Evolutionary conservation across 2,113 vertebrate species (phyloP).

Genomic region (Coryphaenoides rupestris): DNA sequence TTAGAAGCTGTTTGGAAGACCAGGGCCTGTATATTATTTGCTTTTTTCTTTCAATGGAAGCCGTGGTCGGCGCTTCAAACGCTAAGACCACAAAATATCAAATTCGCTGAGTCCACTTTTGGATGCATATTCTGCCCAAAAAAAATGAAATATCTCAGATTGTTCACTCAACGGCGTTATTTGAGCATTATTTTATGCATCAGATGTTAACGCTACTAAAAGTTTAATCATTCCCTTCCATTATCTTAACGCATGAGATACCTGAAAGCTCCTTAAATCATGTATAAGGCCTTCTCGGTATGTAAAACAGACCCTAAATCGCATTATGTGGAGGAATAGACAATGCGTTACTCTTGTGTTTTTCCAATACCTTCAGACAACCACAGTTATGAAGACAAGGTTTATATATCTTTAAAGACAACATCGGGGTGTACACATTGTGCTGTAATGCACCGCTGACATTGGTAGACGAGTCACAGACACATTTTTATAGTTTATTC

Average conservation of each 20-base stretch:
- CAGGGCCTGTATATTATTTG: no score
- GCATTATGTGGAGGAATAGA: conserved; percentile 37
- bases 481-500: no score
- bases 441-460: no score
- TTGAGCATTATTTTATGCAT: conserved; percentile 70
- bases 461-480: no score
- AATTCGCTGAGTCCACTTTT: conserved; percentile 41
- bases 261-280: conserved; percentile 69
- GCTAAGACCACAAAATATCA: conserved; percentile 63
- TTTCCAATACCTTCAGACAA: neutral
- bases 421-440: no score
- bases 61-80: no score
- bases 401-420: no score
- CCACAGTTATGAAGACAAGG: no score
- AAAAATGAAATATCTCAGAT: conserved; percentile 21
- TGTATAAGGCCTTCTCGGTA: conserved; percentile 70
- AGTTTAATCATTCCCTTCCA: conserved; percentile 69
- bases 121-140: conserved; percentile 47
- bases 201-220: conserved; percentile 74
- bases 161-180: conserved; percentile 41
- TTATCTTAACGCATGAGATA: conserved; percentile 71
- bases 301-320: conserved; percentile 63
- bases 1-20: no score
- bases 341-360: no score
- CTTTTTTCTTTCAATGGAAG: no score